These are phyloP conservation scores for Cephus spinipes DNA, from an alignment of 2,888 invertebrate genomes.

Conservation along the genomic window DNA sequence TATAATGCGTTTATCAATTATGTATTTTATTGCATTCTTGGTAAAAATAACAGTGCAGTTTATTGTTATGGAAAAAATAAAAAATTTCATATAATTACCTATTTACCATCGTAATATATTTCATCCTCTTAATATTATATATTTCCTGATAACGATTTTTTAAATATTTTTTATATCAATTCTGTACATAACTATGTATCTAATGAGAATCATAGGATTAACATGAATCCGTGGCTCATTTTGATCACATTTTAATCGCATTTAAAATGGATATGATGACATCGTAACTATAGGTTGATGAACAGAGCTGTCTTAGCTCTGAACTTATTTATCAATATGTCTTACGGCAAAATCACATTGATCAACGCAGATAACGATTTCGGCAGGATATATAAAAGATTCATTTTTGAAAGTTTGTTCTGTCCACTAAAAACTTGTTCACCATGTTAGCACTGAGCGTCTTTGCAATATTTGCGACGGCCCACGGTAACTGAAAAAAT, in stretches of 20 bases:
- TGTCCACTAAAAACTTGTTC: neutral
- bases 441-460: neutral
- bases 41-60: too few species aligned
- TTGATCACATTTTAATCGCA: neutral
- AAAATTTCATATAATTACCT: too few species aligned
- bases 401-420: neutral
- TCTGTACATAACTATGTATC: too few species aligned
- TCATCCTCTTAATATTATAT: too few species aligned
- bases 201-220: neutral
- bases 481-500: neutral
- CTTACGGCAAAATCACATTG: neutral
- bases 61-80: too few species aligned
- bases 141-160: too few species aligned
- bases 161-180: too few species aligned
- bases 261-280: neutral
- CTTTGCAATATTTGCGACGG: neutral
- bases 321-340: too few species aligned
- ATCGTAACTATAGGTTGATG: neutral
- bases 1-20: too few species aligned
- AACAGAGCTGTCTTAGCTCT: too few species aligned
- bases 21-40: too few species aligned
- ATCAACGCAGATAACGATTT: neutral
- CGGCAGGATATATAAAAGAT: neutral
- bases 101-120: too few species aligned
- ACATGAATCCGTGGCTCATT: neutral